Evolutionary conservation across 1,140 invertebrate genomes (phyloP).

Genomic region (Bombyx mandarina): DNA sequence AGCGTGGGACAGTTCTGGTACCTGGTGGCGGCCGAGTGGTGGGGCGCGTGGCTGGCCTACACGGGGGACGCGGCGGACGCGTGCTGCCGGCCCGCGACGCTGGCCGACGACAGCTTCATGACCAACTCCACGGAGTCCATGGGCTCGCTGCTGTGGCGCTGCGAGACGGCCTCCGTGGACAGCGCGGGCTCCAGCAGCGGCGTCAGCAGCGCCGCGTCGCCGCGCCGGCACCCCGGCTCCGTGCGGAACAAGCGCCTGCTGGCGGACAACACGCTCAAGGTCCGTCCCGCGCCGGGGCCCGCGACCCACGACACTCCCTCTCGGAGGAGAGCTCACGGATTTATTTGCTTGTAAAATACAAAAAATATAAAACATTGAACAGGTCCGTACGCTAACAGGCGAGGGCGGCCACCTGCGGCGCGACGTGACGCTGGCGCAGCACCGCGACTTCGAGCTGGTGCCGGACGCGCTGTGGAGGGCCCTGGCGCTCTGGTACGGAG

Average conservation of each 20-base stretch:
- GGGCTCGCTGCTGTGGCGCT: slow-evolving; percentile 71
- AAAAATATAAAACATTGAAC: slow-evolving; percentile 3
- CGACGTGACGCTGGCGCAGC: slow-evolving; percentile 78
- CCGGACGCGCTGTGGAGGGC: slow-evolving; percentile 90
- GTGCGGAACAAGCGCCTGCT: slow-evolving; percentile 84
- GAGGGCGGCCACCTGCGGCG: slow-evolving; percentile 86
- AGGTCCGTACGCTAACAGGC: slow-evolving; percentile 79
- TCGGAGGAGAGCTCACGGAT: too few relatives aligned
- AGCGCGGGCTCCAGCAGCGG: slow-evolving; percentile 74
- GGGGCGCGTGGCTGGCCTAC: slow-evolving; percentile 84
- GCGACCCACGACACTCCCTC: too few relatives aligned
- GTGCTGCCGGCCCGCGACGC: slow-evolving; percentile 34
- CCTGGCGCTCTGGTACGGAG: slow-evolving; percentile 88
- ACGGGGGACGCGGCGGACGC: slow-evolving; percentile 62
- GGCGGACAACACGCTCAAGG: slow-evolving; percentile 74
- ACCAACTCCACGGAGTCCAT: slow-evolving; percentile 75
- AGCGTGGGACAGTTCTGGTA: slow-evolving; percentile 89
- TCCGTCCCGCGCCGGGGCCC: slow-evolving; percentile 22
- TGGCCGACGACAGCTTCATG: slow-evolving; percentile 74
- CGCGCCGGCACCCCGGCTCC: slow-evolving; percentile 74
- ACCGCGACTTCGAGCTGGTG: slow-evolving; percentile 86
- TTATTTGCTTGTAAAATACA: not conserved
- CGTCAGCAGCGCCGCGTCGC: slow-evolving; percentile 71
- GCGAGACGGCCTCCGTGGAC: slow-evolving; percentile 65
- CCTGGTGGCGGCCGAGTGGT: slow-evolving; percentile 87